phyloP scores from a whole-genome alignment of 2,113 vertebrate genomes.

The Eonycteris spelaea region DNA sequence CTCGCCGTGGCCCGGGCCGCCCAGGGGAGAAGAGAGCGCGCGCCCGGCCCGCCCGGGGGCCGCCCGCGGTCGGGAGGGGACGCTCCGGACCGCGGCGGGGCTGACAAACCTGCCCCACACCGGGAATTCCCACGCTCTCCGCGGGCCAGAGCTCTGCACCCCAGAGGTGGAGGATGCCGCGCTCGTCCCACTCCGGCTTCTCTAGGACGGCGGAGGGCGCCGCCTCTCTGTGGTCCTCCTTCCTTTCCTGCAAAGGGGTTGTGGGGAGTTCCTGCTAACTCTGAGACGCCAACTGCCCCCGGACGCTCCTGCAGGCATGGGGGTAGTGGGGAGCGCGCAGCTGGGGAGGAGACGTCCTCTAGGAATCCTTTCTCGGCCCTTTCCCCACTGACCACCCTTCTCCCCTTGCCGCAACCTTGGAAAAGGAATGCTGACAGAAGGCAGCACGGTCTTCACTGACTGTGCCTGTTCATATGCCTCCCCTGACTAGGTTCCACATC shows the following conservation, averaged over 20 bases:
- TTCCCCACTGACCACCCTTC: background rate
- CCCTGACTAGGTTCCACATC: background rate
- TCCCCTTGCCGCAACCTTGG: background rate
- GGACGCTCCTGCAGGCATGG: rapidly evolving
- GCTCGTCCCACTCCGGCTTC: background rate
- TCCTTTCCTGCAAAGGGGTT: rapidly evolving
- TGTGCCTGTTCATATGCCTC: background rate
- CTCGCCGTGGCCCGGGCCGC: background rate
- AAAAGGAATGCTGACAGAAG: background rate
- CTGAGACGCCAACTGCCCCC: rapidly evolving
- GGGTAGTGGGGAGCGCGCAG: no score
- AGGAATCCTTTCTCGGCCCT: no score
- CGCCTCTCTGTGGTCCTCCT: constrained; percentile 27
- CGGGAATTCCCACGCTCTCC: background rate
- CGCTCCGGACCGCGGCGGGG: background rate
- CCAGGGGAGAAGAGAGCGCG: background rate
- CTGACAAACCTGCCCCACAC: rapidly evolving
- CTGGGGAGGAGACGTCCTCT: background rate
- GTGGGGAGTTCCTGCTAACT: no score
- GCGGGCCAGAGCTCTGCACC: rapidly evolving
- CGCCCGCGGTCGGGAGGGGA: background rate
- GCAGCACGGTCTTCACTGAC: background rate
- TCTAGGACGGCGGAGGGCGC: constrained; percentile 7
- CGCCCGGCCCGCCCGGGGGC: rapidly evolving
- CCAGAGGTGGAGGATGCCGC: background rate